Base-by-base conservation (phyloP, 2,797 vertebrate species). In the Gallirallus australis region DNA sequence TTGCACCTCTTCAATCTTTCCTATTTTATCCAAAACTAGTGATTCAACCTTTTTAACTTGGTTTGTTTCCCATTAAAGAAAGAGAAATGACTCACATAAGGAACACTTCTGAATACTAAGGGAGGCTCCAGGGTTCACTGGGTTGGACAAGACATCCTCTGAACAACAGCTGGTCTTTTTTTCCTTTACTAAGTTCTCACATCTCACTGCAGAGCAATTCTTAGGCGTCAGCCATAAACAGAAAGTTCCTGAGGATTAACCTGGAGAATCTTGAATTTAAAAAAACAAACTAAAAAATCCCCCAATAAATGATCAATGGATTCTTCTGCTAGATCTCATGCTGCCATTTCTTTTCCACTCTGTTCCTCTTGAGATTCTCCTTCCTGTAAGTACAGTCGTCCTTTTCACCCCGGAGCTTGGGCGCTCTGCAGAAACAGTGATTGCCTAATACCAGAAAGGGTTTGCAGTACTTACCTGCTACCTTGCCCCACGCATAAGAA, bases 361-460 rank as follows among this genome's bases (percentile, higher is more conserved):
- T 69, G 68, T 54, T 94, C 94, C 54, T 96, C 89, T 27, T 85
- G 79, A 93, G 70, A 87, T 60, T 48, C 70, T 89, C 42, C 52
- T 89, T 90, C 89, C 75, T 80, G 71, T 76, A 59, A 4, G 75
- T 61, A 61, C 37, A 37, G 52, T 23, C 0, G 1, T 94, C 89
- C 71, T 81, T 89, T 78, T 78, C 65, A 11, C 19, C 53, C 15
- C 0, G 15, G 75, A 63, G 39, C 71, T 88, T 8, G 0, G 56
- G 72, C 5, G 3, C 40, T 69, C 97, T 97, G 96, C 86, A 88
- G 90, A 96, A 95, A 96, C 3, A 95, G 64, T 40, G 40, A 75
- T 18, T 65, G 25, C 61, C 54, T 81, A 59, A 61, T 45, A 45
- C 30, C 15, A 9, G 85, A 94, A 91, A 37, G 50, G 13, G 12